Conservation (phyloP, 2,888 invertebrate species). For the Pterobdella sp. region DNA sequence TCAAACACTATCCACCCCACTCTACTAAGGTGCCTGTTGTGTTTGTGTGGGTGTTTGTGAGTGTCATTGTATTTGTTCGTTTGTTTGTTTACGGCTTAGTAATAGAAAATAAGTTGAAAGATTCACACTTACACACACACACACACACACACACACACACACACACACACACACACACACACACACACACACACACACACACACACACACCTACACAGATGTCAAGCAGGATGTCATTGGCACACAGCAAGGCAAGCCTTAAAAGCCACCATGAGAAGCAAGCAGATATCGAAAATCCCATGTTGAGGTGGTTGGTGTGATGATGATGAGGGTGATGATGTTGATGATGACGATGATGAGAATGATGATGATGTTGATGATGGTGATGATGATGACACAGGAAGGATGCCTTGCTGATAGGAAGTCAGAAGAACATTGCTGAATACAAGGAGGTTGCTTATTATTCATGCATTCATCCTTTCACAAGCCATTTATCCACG, state of each 20-base stretch:
- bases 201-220: not conserved
- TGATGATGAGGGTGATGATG: not conserved
- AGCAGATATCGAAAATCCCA: conserved; percentile 21
- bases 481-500: not conserved
- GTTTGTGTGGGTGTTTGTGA: not conserved
- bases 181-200: not conserved
- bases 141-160: conserved; percentile 4
- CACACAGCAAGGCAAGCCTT: conserved; percentile 18
- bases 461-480: conserved; percentile 1
- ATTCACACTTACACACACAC: not conserved
- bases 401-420: conserved; percentile 26
- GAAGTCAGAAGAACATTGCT: conserved; percentile 29
- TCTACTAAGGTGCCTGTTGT: conserved; percentile 20
- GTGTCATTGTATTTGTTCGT: not conserved
- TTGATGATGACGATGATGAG: not conserved
- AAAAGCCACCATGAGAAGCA: conserved; percentile 27
- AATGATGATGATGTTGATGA: not conserved
- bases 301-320: not conserved
- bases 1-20: not conserved
- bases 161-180: conserved; percentile 4
- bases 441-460: conserved; percentile 64
- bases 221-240: conserved; percentile 22
- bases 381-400: not conserved
- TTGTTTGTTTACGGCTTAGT: not conserved
- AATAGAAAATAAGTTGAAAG: not conserved